These are phyloP conservation scores for Polyergus mexicanus DNA, from an alignment of 1,140 invertebrate genomes.

Conservation along the genomic window DNA sequence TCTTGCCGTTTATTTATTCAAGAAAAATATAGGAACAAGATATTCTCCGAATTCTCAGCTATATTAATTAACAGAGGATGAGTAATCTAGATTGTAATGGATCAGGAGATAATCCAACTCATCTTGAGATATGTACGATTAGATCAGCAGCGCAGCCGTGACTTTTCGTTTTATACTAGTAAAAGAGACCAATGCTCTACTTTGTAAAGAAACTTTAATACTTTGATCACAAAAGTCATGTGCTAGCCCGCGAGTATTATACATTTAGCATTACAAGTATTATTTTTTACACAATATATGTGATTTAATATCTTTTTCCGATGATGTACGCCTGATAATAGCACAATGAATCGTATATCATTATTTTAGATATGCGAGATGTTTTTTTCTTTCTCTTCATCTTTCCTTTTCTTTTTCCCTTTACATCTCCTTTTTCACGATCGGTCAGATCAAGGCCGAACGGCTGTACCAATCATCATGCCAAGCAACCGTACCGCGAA, in stretches of 20 bases:
- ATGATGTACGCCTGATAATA: background rate
- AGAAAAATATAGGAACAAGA: background rate
- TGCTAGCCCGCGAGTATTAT: background rate
- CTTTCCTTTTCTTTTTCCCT: background rate
- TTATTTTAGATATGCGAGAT: conserved; percentile 30
- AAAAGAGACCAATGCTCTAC: conserved; percentile 37
- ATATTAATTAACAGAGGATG: conserved; percentile 53
- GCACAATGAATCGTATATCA: background rate
- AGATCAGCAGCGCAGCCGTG: conserved; percentile 28
- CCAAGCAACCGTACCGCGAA: conserved; percentile 38
- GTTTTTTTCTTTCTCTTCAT: background rate
- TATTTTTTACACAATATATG: background rate
- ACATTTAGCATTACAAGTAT: background rate
- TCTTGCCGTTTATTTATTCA: background rate
- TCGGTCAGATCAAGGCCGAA: conserved; percentile 50
- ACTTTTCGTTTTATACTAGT: conserved; percentile 52
- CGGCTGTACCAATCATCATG: conserved; percentile 24
- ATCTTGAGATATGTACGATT: conserved; percentile 42
- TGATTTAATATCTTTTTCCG: background rate
- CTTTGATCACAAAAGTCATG: background rate
- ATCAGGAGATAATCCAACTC: conserved; percentile 41
- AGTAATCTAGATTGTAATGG: conserved; percentile 46
- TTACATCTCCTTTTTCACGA: conserved; percentile 17
- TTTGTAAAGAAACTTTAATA: conserved; percentile 25
- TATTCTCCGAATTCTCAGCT: background rate